Evolutionary conservation across 1,140 invertebrate genomes (phyloP).

Genomic region (Pseudomyrmex dendroicus): DNA sequence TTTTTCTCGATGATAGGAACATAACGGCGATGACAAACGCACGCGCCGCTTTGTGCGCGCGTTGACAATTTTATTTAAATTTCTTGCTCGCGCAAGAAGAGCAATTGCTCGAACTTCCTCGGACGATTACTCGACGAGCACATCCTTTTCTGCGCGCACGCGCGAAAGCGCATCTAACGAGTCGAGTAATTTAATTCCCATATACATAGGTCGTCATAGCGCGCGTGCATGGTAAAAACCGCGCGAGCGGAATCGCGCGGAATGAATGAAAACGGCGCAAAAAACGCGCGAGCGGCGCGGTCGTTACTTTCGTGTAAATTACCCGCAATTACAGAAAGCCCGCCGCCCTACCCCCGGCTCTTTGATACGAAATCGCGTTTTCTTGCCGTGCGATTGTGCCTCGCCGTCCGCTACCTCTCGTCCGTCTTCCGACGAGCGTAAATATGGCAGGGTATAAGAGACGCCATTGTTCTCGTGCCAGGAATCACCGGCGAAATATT

Average conservation of each 20-base stretch:
- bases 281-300: constrained; percentile 6
- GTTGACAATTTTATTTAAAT: constrained; percentile 19
- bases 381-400: constrained; percentile 37
- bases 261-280: constrained; percentile 40
- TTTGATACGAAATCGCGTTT: constrained; percentile 69
- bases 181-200: constrained; percentile 44
- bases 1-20: no score
- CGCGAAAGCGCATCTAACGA: constrained; percentile 34
- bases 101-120: constrained; percentile 40
- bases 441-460: neutral
- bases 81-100: constrained; percentile 10
- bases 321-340: constrained; percentile 65
- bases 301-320: constrained; percentile 74
- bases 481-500: constrained; percentile 44
- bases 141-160: neutral
- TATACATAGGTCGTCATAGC: constrained; percentile 16
- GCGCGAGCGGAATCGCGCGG: neutral
- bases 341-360: constrained; percentile 18
- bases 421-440: neutral
- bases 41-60: neutral
- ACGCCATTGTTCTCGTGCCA: constrained; percentile 60
- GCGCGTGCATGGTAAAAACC: neutral
- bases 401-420: neutral
- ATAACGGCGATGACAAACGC: neutral
- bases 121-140: neutral